Base-by-base conservation (phyloP, 2,888 invertebrate genomes). In the Drosophila macrospina region DNA sequence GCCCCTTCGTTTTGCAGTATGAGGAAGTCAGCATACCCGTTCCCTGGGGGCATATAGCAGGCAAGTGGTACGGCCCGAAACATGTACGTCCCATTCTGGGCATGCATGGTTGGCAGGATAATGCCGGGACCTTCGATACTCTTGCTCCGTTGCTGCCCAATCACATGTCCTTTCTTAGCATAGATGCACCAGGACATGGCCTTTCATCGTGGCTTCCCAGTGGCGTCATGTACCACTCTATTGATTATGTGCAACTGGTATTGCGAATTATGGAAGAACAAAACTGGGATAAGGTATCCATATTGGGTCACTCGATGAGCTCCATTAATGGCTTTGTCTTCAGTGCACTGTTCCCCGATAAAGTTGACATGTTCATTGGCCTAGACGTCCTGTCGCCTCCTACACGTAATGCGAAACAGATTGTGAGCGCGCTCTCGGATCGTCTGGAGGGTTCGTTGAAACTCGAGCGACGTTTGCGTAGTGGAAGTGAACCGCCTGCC, bases 31-130 rank as follows among this genome's bases (percentile, higher is more conserved):
- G 93, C 81, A 95, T 96, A 50, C 94, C 94, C 42, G 94, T 95
- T 0, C 94, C 94, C 42, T 95, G 95, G 94, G 96, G 96, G 0
- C 93, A 95, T 77, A 78, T 96, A 20, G 93, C 95, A 0, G 95
- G 94, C 1, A 96, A 95, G 90, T 93, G 95, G 92, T 96, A 96
- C 94, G 96, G 96, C 10, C 93, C 93, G 3, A 93, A 93, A 71
- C 92, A 94, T 69, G 93, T 93, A 15, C 93, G 95, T 48, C 96
- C 96, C 0, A 93, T 96, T 63, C 89, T 96, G 28, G 95, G 95
- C 0, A 85, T 96, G n/a, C 96, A 96, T 87, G 96, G 96, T 0
- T 95, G 95, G 95, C 95, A 94, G 91, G 96, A 96, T 90, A 96
- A 96, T 89, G 80, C 83, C 0, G 96, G 96, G 0, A 88, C 78